Evolutionary conservation across 1,140 invertebrate species (phyloP).

Genomic region (Oedothorax gibbosus): DNA sequence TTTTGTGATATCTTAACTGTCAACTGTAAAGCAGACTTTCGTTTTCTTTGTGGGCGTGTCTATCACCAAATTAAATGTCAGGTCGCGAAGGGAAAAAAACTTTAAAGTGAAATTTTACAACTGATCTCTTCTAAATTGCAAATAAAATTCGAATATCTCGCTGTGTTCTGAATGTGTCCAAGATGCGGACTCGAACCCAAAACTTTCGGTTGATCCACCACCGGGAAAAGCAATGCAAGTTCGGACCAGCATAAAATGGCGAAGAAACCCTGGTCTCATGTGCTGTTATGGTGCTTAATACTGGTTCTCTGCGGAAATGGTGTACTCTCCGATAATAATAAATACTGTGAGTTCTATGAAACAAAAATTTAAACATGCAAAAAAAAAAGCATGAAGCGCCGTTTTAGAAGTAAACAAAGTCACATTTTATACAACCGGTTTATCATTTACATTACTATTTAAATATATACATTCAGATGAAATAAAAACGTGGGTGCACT

Average conservation of each 20-base stretch:
- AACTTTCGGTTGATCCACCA: neutral
- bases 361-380: no score
- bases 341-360: constrained; percentile 26
- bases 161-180: neutral
- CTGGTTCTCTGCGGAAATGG: constrained; percentile 43
- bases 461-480: no score
- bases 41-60: constrained; percentile 32
- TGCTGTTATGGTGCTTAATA: constrained; percentile 40
- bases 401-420: no score
- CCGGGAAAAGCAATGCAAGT: constrained; percentile 11
- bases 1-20: neutral
- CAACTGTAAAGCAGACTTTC: constrained; percentile 19
- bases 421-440: no score
- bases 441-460: no score
- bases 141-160: neutral
- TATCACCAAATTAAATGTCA: constrained; percentile 14
- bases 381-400: no score
- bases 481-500: no score
- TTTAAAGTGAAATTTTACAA: neutral
- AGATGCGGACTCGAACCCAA: constrained; percentile 13
- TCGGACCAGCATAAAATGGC: constrained; percentile 49
- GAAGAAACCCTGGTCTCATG: constrained; percentile 52
- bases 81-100: constrained; percentile 6
- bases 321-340: constrained; percentile 45
- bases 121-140: no score